A percentile compares a stretch with the other conserved stretches of the same genome.
These are phyloP conservation scores for Holcopasites calliopsidis DNA, from an alignment of 1,140 invertebrate genomes.

Conservation along the genomic window DNA sequence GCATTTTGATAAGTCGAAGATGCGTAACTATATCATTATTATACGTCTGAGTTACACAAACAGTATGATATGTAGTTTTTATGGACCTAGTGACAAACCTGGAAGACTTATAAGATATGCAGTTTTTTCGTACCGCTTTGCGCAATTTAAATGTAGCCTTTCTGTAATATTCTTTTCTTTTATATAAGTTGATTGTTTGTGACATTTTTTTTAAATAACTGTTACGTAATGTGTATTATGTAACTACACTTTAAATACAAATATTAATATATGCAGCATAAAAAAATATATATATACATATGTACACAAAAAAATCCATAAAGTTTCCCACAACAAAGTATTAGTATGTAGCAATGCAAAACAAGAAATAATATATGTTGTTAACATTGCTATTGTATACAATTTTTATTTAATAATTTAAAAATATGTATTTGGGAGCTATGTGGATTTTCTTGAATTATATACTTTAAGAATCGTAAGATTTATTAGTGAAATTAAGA, in stretches of 20 bases:
- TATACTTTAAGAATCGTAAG: slow-evolving; percentile 60
- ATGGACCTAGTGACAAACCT: slow-evolving; percentile 34
- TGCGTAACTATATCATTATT: slow-evolving; percentile 27
- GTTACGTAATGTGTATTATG: slow-evolving; percentile 43
- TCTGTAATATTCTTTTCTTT: slow-evolving; percentile 37
- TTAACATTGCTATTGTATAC: slow-evolving; percentile 25
- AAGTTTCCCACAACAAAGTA: slow-evolving; percentile 36
- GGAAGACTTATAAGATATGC: slow-evolving; percentile 46
- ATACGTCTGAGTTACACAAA: slow-evolving; percentile 2
- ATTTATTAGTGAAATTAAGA: slow-evolving; percentile 63
- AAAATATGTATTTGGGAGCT: slow-evolving; percentile 41
- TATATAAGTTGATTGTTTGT: slow-evolving; percentile 54
- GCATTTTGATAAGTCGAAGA: slow-evolving; percentile 12
- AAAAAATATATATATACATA: slow-evolving; percentile 52
- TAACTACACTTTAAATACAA: slow-evolving; percentile 63
- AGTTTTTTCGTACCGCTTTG: slow-evolving; percentile 38
- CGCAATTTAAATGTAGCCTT: slow-evolving; percentile 53
- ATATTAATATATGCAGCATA: slow-evolving; percentile 67
- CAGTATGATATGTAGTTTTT: slow-evolving; percentile 30
- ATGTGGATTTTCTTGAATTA: slow-evolving; percentile 50
- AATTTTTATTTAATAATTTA: slow-evolving; percentile 46
- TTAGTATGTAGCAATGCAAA: slow-evolving; percentile 27
- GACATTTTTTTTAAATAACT: slow-evolving; percentile 41
- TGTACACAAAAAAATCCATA: slow-evolving; percentile 23
- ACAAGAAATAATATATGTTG: not conserved